Evolutionary conservation across 2,797 vertebrate species (phyloP).

Genomic region (Garrulus glandarius): DNA sequence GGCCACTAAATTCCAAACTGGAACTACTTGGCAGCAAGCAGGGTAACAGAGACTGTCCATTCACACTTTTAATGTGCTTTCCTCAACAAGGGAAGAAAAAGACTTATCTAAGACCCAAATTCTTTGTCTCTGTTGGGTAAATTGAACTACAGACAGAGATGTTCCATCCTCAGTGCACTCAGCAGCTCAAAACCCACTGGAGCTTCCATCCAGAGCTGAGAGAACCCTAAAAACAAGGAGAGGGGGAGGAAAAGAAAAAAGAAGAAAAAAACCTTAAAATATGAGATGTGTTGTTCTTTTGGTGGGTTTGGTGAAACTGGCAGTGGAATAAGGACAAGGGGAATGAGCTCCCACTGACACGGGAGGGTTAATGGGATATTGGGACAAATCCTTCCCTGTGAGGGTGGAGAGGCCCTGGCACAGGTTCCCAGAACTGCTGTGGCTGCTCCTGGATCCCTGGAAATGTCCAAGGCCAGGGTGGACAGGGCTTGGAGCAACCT

Average conservation of each 20-base stretch:
- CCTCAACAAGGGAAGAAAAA: neutral
- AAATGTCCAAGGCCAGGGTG: neutral
- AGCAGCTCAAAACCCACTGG: neutral
- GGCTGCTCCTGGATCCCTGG: neutral
- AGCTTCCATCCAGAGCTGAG: neutral
- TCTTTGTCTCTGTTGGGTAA: neutral
- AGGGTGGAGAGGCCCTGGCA: neutral
- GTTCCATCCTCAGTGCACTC: neutral
- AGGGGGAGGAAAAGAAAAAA: fast-evolving
- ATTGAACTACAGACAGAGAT: neutral
- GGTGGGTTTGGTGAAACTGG: neutral
- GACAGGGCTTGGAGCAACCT: fast-evolving
- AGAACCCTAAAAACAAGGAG: neutral
- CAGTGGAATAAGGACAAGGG: neutral
- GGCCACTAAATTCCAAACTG: neutral
- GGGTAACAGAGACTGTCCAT: neutral
- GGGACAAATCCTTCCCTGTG: neutral
- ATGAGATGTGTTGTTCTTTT: neutral
- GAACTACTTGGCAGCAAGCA: neutral
- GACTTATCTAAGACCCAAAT: neutral
- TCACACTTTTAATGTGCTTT: neutral
- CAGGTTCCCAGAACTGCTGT: neutral
- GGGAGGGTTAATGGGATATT: neutral
- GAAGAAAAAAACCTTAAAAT: fast-evolving
- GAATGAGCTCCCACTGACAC: neutral